A percentile compares a stretch with the other conserved stretches of the same genome.
Conservation (phyloP, 2,888 invertebrate species). For the Hybos culiciformis region DNA sequence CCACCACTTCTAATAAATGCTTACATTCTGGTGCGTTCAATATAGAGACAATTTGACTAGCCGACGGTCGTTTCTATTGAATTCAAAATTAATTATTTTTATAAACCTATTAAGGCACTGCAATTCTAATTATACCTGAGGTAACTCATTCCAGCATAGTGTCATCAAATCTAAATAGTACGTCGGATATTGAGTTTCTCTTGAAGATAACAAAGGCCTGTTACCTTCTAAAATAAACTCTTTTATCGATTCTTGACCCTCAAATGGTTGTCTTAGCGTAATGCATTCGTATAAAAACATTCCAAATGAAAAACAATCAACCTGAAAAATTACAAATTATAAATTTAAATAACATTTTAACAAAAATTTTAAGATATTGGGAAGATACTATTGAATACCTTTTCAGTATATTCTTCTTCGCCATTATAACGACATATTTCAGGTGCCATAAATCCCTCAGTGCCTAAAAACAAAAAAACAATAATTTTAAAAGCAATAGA, state of each 20-base stretch:
- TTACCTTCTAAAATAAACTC: constrained; percentile 93
- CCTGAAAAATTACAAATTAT: constrained; percentile 39
- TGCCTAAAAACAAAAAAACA: too few species aligned
- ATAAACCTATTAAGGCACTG: background rate
- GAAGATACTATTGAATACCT: constrained; percentile 43
- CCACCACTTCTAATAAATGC: constrained; percentile 67
- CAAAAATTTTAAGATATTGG: background rate
- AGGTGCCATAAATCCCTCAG: constrained; percentile 98
- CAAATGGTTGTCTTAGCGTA: constrained; percentile 86
- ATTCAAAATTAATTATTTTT: background rate
- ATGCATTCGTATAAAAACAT: constrained; percentile 96
- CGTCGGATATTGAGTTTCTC: constrained; percentile 71
- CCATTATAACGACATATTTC: constrained; percentile 98
- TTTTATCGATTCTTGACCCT: constrained; percentile 92
- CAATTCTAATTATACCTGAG: constrained; percentile 42
- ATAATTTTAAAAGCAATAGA: too few species aligned
- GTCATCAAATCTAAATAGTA: constrained; percentile 91
- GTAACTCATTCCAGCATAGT: constrained; percentile 84
- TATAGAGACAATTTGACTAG: constrained; percentile 86
- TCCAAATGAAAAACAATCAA: constrained; percentile 97
- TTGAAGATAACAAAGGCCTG: constrained; percentile 71
- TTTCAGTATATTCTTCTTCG: constrained; percentile 96
- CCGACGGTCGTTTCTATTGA: constrained; percentile 66
- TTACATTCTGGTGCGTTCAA: constrained; percentile 86
- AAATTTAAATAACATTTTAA: constrained; percentile 2